A percentile compares a stretch with the other conserved stretches of the same genome.
Conservation (phyloP, 1,140 invertebrate genomes). For the Linepithema humile region DNA sequence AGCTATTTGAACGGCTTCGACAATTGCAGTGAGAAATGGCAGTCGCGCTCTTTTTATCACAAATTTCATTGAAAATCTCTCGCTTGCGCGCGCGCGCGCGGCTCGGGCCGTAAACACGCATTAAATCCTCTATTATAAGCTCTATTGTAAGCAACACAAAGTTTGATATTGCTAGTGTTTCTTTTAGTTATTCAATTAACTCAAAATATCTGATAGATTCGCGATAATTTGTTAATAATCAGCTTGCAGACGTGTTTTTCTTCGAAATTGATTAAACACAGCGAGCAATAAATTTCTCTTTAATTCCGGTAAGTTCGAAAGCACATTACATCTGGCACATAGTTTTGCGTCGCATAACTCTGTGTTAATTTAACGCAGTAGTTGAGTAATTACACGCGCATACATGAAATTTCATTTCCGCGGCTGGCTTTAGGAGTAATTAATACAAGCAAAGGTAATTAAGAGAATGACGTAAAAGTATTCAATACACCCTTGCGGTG, state of each 20-base stretch:
- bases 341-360: slow-evolving; percentile 14
- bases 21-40: not conserved
- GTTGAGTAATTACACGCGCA: slow-evolving; percentile 42
- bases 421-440: slow-evolving; percentile 32
- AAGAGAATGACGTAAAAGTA: slow-evolving; percentile 1
- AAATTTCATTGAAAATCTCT: slow-evolving; percentile 25
- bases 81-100: not conserved
- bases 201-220: slow-evolving; percentile 59
- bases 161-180: slow-evolving; percentile 69
- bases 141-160: slow-evolving; percentile 74
- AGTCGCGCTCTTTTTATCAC: slow-evolving; percentile 9
- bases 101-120: slow-evolving; percentile 15
- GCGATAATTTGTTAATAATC: slow-evolving; percentile 44
- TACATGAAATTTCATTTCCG: slow-evolving; percentile 42
- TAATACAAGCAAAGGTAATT: slow-evolving; percentile 22
- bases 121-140: slow-evolving; percentile 69
- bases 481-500: not conserved
- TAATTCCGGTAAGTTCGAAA: slow-evolving; percentile 39
- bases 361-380: slow-evolving; percentile 37
- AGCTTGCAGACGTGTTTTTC: not conserved
- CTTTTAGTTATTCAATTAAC: slow-evolving; percentile 77
- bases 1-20: slow-evolving; percentile 52
- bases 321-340: slow-evolving; percentile 43
- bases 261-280: slow-evolving; percentile 29
- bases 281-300: slow-evolving; percentile 39